A percentile compares a stretch with the other conserved stretches of the same genome.
These are phyloP conservation scores for Paradisaea rubra DNA, from an alignment of 2,113 vertebrate species.

Conservation along the genomic window DNA sequence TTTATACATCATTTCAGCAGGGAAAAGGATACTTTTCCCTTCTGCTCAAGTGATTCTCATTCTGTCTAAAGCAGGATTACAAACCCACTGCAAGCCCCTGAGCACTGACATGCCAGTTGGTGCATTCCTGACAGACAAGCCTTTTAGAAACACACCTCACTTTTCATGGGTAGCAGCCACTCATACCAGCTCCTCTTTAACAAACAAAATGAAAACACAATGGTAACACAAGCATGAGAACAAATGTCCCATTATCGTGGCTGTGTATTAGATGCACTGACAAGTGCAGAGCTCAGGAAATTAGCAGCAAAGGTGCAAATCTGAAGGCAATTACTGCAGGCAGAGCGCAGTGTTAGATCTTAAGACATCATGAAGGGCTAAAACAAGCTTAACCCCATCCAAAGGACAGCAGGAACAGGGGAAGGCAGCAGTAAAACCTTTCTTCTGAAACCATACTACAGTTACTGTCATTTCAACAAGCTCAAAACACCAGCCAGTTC, in stretches of 20 bases:
- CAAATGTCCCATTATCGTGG: background rate
- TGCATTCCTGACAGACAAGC: background rate
- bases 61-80: background rate
- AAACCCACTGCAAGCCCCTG: background rate
- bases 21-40: background rate
- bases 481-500: constrained; percentile 11
- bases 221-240: background rate
- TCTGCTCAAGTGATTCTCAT: background rate
- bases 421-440: background rate
- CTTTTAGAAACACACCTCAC: background rate
- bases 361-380: background rate
- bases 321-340: background rate
- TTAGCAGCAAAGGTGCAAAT: background rate
- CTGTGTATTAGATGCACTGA: background rate
- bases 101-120: background rate
- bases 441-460: background rate
- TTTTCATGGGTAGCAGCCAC: background rate
- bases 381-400: background rate
- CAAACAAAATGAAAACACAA: background rate
- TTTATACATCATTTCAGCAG: background rate
- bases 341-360: background rate
- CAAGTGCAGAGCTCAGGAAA: background rate
- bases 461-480: background rate
- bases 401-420: background rate
- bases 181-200: background rate